Evolutionary conservation across 2,113 vertebrate genomes (phyloP).

Genomic region (Grammomys surdaster): DNA sequence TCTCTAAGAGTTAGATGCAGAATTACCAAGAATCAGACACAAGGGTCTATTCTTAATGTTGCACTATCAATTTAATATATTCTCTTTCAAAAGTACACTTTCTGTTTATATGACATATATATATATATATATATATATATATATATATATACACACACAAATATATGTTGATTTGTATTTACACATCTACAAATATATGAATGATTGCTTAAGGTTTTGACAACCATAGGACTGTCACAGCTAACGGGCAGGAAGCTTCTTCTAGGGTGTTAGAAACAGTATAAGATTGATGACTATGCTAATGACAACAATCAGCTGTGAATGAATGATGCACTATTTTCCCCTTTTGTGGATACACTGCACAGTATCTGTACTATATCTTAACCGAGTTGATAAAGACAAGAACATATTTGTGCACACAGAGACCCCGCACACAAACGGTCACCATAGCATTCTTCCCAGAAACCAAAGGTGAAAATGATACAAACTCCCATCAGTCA

Average conservation of each 20-base stretch:
- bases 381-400: not conserved
- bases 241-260: not conserved
- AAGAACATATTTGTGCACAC: not conserved
- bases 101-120: not conserved
- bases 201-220: not conserved
- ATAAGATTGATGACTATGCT: not conserved
- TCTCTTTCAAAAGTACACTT: conserved; percentile 28
- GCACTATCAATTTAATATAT: not conserved
- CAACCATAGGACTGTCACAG: not conserved
- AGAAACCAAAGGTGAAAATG: too few species aligned
- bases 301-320: not conserved
- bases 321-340: not conserved
- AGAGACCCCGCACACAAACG: not conserved
- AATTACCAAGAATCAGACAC: not conserved
- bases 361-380: accelerated
- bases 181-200: too few species aligned
- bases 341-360: not conserved
- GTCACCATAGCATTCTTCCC: not conserved
- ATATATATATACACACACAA: too few species aligned
- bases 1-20: not conserved
- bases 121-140: too few species aligned
- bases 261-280: not conserved
- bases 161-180: too few species aligned
- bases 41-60: not conserved
- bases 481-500: not conserved